Percentiles rank a stretch among this genome's conserved stretches.
These are phyloP conservation scores for Drosophila lutescens DNA, from an alignment of 2,888 invertebrate genomes.

Conservation along the genomic window DNA sequence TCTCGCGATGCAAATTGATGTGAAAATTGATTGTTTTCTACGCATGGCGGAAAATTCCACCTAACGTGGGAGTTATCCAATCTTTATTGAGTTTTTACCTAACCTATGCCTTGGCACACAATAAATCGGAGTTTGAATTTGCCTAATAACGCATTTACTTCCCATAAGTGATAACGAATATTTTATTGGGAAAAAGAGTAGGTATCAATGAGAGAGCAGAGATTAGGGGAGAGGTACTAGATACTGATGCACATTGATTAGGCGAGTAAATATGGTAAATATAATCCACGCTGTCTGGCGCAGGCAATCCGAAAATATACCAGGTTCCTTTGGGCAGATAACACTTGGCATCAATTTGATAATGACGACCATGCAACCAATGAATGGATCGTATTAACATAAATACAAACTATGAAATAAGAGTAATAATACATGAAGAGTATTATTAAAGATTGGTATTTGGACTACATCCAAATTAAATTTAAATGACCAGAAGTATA, in stretches of 20 bases:
- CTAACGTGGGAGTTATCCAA: not conserved
- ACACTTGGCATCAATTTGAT: constrained; percentile 18
- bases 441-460: not conserved
- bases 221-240: constrained; percentile 12
- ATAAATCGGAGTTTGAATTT: constrained; percentile 19
- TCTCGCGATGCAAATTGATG: constrained; percentile 12
- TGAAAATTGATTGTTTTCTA: constrained; percentile 20
- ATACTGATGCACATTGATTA: constrained; percentile 14
- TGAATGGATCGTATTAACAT: constrained; percentile 16
- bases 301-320: constrained; percentile 13
- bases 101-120: too few species aligned
- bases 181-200: not conserved
- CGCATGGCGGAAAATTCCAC: constrained; percentile 17
- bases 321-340: constrained; percentile 4
- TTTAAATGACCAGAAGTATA: too few species aligned
- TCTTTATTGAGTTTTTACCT: not conserved
- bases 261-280: constrained; percentile 24
- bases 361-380: constrained; percentile 11
- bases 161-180: constrained; percentile 22
- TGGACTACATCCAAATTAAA: not conserved
- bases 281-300: constrained; percentile 35
- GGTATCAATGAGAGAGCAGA: not conserved
- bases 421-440: not conserved
- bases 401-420: not conserved
- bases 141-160: constrained; percentile 24